Percentiles rank a stretch among this genome's conserved stretches.
These are phyloP conservation scores for Silurus lanzhouensis DNA, from an alignment of 2,797 vertebrate species.

Conservation along the genomic window DNA sequence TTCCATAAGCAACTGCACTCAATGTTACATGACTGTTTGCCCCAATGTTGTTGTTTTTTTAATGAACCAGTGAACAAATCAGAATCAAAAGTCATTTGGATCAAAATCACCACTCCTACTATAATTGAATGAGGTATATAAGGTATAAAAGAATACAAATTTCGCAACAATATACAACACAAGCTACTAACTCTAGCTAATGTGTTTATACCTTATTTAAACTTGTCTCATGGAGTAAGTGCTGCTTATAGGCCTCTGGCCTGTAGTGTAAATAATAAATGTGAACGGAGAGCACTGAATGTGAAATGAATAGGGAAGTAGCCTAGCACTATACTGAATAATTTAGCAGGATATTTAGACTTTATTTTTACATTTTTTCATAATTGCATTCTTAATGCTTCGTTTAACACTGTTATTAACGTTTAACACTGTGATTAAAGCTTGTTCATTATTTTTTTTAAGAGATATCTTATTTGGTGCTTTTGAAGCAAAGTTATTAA, in stretches of 20 bases:
- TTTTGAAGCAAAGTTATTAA: conserved; percentile 8
- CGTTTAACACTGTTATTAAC: background rate
- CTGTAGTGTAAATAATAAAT: conserved; percentile 7
- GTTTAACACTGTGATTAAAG: too few species aligned
- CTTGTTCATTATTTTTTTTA: too few species aligned
- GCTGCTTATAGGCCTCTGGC: background rate
- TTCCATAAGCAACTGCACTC: too few species aligned
- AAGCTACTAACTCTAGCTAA: background rate
- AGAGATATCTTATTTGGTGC: background rate
- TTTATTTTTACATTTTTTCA: background rate
- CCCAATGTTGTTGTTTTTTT: too few species aligned
- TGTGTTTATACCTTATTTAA: background rate
- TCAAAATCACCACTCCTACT: too few species aligned
- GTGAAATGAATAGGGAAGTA: background rate
- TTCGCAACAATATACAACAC: background rate
- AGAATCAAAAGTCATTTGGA: too few species aligned
- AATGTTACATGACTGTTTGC: too few species aligned
- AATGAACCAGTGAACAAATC: too few species aligned
- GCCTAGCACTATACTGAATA: background rate
- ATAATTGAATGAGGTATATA: background rate
- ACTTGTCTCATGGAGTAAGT: background rate
- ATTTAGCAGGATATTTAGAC: background rate
- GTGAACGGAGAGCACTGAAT: background rate
- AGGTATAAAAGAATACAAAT: background rate
- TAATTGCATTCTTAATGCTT: background rate